Base-by-base conservation (phyloP, 2,888 invertebrate species). In the Eristalinus aeneus region DNA sequence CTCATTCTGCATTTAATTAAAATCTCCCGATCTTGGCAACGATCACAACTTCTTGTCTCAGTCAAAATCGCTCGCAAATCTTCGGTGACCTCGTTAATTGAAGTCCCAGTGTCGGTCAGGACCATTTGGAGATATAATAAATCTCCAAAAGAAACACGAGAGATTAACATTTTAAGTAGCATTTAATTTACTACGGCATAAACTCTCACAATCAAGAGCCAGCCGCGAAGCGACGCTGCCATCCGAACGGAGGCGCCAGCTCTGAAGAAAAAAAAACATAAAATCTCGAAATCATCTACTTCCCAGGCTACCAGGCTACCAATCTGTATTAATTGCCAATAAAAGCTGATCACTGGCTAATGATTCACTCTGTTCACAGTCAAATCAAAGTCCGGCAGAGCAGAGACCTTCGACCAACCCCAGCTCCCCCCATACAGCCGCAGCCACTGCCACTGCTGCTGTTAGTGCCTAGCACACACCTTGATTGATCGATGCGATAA, bases 401-500 rank as follows among this genome's bases (percentile, higher is more conserved):
- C 67, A 67, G 27, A 27, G 27, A 60, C 32, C 71, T 64, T 76
- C 46, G 73, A 64, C 36, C 22, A 56, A 27, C 34, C 72, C 53
- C 32, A 39, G 32, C 63, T 46, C 34, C 34, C 65, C 0, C 64
- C n/a, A n/a, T 54, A n/a, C 23, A 12, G 36, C 54, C 54, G 32
- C 39, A 27, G 22, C 31, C 31, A 16, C 22, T 20, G 39, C 16
- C 60, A 58, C 20, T 20, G n/a, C 16, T 10, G 11, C 22, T 23
- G 22, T 9, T 16, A 53, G 20, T 16, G 63, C 69, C n/a, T n/a
- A 73, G 36, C 85, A 85, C 85, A 77, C 85, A 77, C 86, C 86
- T 78, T 82, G 86, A 86, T 82, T 74, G 81, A 86, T 86, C 86
- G 77, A 73, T n/a, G 20, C 82, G 86, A 86, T 86, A 86, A 71